A percentile compares a stretch with the other conserved stretches of the same genome.
phyloP scores from a whole-genome alignment of 2,113 vertebrate species.

The Balaeniceps rex region DNA sequence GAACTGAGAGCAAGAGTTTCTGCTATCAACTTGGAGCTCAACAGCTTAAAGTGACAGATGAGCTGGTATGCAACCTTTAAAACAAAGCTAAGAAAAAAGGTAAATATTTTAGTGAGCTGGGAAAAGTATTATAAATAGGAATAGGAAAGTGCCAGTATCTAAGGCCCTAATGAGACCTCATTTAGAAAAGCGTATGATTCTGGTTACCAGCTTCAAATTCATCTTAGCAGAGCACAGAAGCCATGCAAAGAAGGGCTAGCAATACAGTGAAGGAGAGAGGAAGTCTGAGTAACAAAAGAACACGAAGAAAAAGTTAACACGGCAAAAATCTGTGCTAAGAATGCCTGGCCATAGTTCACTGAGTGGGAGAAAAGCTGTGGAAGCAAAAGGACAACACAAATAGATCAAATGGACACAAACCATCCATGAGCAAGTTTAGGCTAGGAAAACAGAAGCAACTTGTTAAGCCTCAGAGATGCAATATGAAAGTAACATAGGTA shows the following conservation, averaged over 20 bases:
- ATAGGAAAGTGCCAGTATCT: background rate
- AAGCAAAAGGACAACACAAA: slow-evolving; percentile 1
- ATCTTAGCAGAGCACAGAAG: background rate
- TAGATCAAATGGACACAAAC: background rate
- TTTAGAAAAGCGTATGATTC: background rate
- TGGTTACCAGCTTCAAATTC: background rate
- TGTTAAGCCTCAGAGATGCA: background rate
- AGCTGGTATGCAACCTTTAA: background rate
- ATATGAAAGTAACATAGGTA: background rate
- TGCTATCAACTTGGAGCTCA: background rate
- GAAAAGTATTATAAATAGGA: background rate
- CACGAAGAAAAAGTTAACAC: background rate
- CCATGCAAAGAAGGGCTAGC: background rate
- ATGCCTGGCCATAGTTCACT: background rate
- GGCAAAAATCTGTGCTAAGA: background rate
- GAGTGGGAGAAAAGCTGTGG: background rate
- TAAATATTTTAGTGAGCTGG: background rate
- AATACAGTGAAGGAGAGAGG: background rate
- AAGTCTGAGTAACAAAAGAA: background rate
- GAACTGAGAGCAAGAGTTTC: background rate
- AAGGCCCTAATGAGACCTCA: background rate
- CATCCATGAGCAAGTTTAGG: background rate
- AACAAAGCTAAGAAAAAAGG: background rate
- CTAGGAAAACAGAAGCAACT: background rate
- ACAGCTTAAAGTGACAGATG: background rate